These are phyloP conservation scores for Stegana nigrithorax DNA, from an alignment of 2,888 invertebrate species.

Conservation along the genomic window DNA sequence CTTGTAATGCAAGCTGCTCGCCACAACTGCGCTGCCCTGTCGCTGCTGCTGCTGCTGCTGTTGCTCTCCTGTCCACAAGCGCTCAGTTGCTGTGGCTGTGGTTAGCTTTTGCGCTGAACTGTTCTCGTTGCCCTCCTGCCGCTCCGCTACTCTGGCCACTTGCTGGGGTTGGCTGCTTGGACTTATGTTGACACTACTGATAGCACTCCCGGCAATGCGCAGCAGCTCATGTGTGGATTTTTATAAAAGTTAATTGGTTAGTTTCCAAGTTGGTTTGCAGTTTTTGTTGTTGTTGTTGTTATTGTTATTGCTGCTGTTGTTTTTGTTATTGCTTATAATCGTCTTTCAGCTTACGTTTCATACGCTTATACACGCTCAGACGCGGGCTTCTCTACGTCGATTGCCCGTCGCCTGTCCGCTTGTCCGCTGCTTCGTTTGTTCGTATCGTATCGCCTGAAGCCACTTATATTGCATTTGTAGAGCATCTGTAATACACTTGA, in stretches of 20 bases:
- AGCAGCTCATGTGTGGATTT: conserved; percentile 24
- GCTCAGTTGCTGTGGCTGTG: neutral
- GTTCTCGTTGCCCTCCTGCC: neutral
- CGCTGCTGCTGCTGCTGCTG: neutral
- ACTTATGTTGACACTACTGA: conserved; percentile 1
- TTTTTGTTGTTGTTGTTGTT: neutral
- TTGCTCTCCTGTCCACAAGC: neutral
- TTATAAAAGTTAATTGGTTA: conserved; percentile 40
- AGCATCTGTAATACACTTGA: neutral
- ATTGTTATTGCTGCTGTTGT: neutral
- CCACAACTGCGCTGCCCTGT: neutral
- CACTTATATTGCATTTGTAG: neutral
- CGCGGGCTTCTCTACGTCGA: neutral
- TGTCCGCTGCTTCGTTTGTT: too few species aligned
- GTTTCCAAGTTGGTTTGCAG: conserved; percentile 34
- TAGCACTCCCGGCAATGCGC: neutral
- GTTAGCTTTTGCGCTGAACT: neutral
- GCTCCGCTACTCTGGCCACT: neutral
- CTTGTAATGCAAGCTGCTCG: neutral
- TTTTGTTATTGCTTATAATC: conserved; percentile 4
- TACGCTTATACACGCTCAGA: neutral
- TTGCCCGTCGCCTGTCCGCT: too few species aligned
- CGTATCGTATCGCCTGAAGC: too few species aligned
- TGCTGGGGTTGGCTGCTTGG: neutral
- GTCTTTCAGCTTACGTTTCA: conserved; percentile 3